Evolutionary conservation across 1,140 invertebrate genomes (phyloP), one percentile per base, ranked within the genome.

Genomic region (Drosophila micromelanica): DNA sequence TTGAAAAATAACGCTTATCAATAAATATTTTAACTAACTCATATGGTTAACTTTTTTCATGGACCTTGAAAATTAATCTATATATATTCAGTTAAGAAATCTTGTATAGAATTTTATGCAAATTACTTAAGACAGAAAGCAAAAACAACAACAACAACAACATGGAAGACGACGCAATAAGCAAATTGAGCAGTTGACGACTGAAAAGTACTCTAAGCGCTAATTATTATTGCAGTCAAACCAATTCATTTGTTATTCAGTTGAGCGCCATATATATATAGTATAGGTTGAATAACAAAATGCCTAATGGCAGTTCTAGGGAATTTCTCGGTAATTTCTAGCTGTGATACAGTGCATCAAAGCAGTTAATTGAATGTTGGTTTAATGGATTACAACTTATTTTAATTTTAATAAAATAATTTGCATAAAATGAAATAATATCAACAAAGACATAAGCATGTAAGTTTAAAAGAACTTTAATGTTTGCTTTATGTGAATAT

Each of bases 221-320:
- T 86, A 78, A 85, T 86, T 86, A 75, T 49, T 65, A 57, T 72
- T 75, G 56, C 77, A 78, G 74, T 75, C 63, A 64, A 78, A 70
- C 54, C 43, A 78, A 78, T 79, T 73, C 59, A 73, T 73, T 78
- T 49, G 30, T 17, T 77, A 71, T 71, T 63, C 55, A 57, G 40
- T 42, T 12, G 40, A 57, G 40, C 30, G 7, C 15, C 46, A 15
- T n/a, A 63, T 42, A 62, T 15, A 17, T 48, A 76, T 52, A 23
- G 42, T 27, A 15, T 17, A 43, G 42, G 15, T 30, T 45, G 15
- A 3, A 37, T 27, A 46, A 60, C 42, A 35, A 45, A 32, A 60
- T 46, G 15, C 27, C 15, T 35, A 37, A 45, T 60, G 27, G 7
- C 42, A 20, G 12, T 46, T 35, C 56, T 30, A 60, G 15, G 2